Evolutionary conservation across 92 coral and sea anemone genomes (phyloP).

Genomic region (Porites rus): DNA sequence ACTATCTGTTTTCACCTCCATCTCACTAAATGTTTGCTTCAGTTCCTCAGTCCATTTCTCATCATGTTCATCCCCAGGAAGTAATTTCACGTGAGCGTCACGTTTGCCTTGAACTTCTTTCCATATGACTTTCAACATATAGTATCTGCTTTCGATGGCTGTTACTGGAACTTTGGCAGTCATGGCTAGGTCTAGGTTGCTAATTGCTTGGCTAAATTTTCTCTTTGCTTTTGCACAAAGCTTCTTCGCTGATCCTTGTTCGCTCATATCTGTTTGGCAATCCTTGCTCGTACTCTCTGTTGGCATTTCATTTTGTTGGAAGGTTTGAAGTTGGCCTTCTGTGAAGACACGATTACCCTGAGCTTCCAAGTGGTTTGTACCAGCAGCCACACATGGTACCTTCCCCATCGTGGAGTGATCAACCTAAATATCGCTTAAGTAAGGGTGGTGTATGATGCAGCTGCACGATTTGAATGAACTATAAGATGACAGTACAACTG

Average conservation of each 20-base stretch:
- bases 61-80: constrained; percentile 14
- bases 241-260: not conserved
- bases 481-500: too few species aligned
- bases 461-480: too few species aligned
- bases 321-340: too few species aligned
- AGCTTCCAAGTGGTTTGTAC: not conserved
- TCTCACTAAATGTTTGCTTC: not conserved
- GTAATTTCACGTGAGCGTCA: not conserved
- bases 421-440: too few species aligned
- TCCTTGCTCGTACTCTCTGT: too few species aligned
- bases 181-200: constrained; percentile 4
- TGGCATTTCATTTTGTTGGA: too few species aligned
- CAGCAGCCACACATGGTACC: not conserved
- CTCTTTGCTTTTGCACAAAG: not conserved
- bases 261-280: not conserved
- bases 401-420: too few species aligned
- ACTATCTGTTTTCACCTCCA: constrained; percentile 5
- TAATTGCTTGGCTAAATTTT: not conserved
- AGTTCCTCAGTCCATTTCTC: constrained; percentile 11
- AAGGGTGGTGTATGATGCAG: too few species aligned
- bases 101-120: constrained; percentile 9
- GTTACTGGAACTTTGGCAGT: not conserved
- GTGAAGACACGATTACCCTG: not conserved
- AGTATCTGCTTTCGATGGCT: constrained; percentile 19
- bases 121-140: not conserved